Conservation (phyloP, 2,113 vertebrate species). For the Pterocles orientalis region DNA sequence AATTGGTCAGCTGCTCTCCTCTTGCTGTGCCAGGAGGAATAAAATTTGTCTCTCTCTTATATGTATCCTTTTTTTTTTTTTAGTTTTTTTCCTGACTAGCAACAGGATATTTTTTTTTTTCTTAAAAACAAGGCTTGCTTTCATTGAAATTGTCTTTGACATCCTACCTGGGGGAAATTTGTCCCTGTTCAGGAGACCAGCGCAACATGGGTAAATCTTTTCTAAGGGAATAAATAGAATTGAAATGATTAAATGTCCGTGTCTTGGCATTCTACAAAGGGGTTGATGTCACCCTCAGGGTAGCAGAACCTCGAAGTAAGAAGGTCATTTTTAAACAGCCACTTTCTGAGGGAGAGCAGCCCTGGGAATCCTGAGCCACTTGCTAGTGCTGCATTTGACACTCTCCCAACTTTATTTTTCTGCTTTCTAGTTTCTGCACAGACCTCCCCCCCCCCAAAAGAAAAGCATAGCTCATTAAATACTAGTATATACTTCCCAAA, state of each 20-base stretch:
- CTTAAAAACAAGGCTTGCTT: not conserved
- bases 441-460: not conserved
- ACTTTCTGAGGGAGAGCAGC: not conserved
- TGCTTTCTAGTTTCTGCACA: not conserved
- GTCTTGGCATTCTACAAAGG: not conserved
- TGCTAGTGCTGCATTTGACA: not conserved
- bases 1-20: not conserved
- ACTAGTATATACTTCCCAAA: not conserved
- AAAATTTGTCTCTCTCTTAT: not conserved
- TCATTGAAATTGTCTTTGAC: not conserved
- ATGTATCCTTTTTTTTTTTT: not conserved
- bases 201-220: not conserved
- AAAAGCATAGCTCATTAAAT: not conserved
- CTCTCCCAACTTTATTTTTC: not conserved
- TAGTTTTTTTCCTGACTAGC: not conserved
- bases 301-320: not conserved
- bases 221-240: not conserved
- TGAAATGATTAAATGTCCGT: not conserved
- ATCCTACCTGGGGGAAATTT: not conserved
- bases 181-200: not conserved
- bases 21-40: not conserved
- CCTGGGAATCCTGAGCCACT: not conserved
- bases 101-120: not conserved
- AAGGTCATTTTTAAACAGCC: not conserved
- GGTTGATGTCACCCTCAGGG: not conserved